These are phyloP conservation scores for Pipa parva DNA, from an alignment of 2,113 vertebrate species.

Conservation along the genomic window DNA sequence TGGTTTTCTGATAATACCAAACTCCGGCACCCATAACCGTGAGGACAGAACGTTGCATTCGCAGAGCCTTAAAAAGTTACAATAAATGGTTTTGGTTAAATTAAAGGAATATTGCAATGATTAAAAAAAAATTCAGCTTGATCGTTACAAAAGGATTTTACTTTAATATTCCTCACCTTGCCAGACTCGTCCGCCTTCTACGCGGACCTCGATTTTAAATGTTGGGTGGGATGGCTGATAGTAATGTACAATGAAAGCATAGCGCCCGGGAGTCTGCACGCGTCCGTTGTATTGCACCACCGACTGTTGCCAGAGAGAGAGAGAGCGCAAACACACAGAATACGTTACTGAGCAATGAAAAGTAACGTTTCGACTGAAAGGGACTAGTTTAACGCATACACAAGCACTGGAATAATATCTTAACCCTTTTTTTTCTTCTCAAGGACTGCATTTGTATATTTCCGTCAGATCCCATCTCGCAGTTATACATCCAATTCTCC, in stretches of 20 bases:
- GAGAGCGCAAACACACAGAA: constrained; percentile 4
- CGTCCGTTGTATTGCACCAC: constrained; percentile 70
- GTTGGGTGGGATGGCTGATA: constrained; percentile 84
- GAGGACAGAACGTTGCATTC: constrained; percentile 85
- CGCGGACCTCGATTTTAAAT: constrained; percentile 76
- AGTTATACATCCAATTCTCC: too few relatives aligned
- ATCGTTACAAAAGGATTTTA: too few relatives aligned
- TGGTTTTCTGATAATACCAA: constrained; percentile 81
- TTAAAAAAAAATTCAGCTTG: too few relatives aligned
- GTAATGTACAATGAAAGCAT: constrained; percentile 86
- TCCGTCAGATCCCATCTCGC: too few relatives aligned
- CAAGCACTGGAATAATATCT: too few relatives aligned
- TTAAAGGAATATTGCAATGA: too few relatives aligned
- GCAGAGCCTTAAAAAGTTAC: constrained; percentile 72
- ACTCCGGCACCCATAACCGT: constrained; percentile 83
- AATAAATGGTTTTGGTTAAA: too few relatives aligned
- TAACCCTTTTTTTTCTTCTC: too few relatives aligned
- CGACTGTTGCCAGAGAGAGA: constrained; percentile 67
- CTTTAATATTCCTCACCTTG: constrained; percentile 68
- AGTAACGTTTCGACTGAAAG: too few relatives aligned
- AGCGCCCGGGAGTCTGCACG: constrained; percentile 80
- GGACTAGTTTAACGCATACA: too few relatives aligned
- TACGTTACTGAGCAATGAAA: too few relatives aligned
- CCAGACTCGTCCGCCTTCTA: constrained; percentile 85
- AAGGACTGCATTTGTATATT: too few relatives aligned